phyloP scores from a whole-genome alignment of 2,888 invertebrate species.

The Trissolcus japonicus region DNA sequence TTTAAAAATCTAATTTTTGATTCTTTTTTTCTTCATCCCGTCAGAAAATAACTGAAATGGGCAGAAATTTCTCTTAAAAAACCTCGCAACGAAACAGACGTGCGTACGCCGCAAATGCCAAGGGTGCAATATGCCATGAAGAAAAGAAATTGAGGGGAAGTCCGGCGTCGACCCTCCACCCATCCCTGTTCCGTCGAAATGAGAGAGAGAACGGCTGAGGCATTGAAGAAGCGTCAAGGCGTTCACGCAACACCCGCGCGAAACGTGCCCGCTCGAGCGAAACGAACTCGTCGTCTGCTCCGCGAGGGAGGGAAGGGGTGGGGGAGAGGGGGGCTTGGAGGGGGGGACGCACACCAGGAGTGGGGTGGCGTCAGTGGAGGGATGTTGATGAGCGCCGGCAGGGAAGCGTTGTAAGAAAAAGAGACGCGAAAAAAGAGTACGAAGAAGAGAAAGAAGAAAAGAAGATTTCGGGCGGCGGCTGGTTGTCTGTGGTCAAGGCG shows the following conservation, averaged over 20 bases:
- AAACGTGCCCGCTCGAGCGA: conserved; percentile 63
- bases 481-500: conserved; percentile 74
- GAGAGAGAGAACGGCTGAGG: background rate
- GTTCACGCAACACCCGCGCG: conserved; percentile 67
- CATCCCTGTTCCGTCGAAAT: conserved; percentile 6
- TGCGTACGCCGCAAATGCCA: conserved; percentile 57
- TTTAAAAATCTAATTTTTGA: no score
- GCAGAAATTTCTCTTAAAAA: conserved; percentile 1
- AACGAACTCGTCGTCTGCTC: conserved; percentile 45
- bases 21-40: background rate
- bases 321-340: conserved; percentile 17
- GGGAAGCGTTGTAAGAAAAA: conserved; percentile 51
- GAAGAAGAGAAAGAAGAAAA: conserved; percentile 61
- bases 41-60: background rate
- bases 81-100: conserved; percentile 25
- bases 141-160: conserved; percentile 57
- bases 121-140: conserved; percentile 54
- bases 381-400: conserved; percentile 46
- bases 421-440: conserved; percentile 61
- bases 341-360: background rate
- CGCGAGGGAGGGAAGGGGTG: background rate
- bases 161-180: conserved; percentile 17
- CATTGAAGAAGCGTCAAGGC: conserved; percentile 56
- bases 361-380: conserved; percentile 23
- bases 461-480: conserved; percentile 72